Conservation (phyloP, 2,113 vertebrate species). For the Peromyscus maniculatus region DNA sequence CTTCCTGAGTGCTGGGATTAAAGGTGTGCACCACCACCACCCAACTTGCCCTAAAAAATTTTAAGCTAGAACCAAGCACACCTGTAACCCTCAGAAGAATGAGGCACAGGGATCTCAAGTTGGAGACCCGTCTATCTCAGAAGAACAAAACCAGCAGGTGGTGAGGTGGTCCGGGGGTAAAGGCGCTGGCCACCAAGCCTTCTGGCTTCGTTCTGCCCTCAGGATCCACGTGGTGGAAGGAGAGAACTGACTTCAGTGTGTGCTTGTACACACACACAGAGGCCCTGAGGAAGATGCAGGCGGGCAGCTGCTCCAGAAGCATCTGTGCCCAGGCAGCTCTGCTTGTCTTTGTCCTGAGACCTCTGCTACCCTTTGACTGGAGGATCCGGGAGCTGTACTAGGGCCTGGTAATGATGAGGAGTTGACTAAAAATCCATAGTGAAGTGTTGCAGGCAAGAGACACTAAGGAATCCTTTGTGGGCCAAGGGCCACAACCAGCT, state of each 20-base stretch:
- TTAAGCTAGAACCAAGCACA: background rate
- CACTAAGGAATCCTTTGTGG: background rate
- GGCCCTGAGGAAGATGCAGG: background rate
- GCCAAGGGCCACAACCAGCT: background rate
- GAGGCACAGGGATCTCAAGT: background rate
- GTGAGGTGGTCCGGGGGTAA: background rate
- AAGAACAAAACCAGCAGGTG: background rate
- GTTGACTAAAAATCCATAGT: background rate
- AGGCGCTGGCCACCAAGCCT: background rate
- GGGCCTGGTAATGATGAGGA: background rate
- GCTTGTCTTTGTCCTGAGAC: background rate
- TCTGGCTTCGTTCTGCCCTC: background rate
- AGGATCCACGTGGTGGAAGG: background rate
- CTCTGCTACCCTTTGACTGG: background rate
- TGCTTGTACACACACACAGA: background rate
- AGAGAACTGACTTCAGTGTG: background rate
- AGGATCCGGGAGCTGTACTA: background rate
- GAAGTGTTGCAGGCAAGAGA: background rate
- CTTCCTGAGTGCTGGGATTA: background rate
- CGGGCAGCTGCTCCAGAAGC: background rate
- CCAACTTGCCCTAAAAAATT: background rate
- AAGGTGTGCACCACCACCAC: background rate
- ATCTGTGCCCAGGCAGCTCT: background rate
- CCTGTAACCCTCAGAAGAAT: background rate
- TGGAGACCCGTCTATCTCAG: background rate